These are phyloP conservation scores for Volucella zonaria DNA, from an alignment of 2,888 invertebrate genomes.

Conservation along the genomic window DNA sequence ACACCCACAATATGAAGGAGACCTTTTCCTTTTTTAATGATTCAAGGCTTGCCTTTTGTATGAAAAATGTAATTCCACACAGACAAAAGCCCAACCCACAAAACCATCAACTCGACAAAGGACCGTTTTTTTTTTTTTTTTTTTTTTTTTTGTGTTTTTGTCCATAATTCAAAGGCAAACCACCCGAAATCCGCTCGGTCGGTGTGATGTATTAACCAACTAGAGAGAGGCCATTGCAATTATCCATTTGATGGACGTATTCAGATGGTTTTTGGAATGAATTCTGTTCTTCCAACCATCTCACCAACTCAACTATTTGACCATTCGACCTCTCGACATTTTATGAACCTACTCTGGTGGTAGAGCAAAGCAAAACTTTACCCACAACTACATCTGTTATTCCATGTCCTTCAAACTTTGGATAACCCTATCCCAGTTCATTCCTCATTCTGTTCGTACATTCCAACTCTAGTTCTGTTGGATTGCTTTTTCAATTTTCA, in stretches of 20 bases:
- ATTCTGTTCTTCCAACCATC: constrained; percentile 10
- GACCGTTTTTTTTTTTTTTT: too few species aligned
- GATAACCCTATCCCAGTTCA: neutral
- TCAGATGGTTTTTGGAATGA: neutral
- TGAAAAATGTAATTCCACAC: too few species aligned
- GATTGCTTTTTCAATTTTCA: constrained; percentile 71
- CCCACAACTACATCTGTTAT: constrained; percentile 46
- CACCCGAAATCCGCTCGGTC: too few species aligned
- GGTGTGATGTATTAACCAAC: too few species aligned
- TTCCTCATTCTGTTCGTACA: neutral
- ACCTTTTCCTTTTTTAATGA: too few species aligned
- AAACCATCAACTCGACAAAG: too few species aligned
- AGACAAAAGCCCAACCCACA: too few species aligned
- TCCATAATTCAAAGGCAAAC: too few species aligned
- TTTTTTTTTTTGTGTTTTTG: too few species aligned
- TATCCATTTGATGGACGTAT: constrained; percentile 15
- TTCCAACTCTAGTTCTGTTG: constrained; percentile 21
- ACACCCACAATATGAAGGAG: too few species aligned
- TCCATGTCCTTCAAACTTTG: constrained; percentile 63
- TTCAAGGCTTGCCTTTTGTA: too few species aligned
- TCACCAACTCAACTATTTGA: constrained; percentile 5
- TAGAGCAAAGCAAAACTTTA: constrained; percentile 31
- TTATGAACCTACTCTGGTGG: constrained; percentile 10
- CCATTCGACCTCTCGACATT: constrained; percentile 27
- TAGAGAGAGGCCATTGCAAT: constrained; percentile 1